Evolutionary conservation across 1,140 invertebrate genomes (phyloP).

Genomic region (Schlechtendalia chinensis): DNA sequence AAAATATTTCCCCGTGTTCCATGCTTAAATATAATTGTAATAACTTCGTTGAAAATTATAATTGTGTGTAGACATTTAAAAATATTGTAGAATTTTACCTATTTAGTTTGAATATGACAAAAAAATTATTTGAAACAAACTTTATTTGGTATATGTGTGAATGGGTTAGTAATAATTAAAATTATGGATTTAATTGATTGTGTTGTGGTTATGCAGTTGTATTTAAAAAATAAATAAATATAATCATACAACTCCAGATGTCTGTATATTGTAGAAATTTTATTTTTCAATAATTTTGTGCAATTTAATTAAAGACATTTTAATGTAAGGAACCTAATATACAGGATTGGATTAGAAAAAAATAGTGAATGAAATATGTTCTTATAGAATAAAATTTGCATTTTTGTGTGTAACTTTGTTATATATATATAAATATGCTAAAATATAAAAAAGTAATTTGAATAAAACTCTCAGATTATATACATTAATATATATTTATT

Average conservation of each 20-base stretch:
- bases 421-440: no score
- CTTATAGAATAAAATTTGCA: not conserved
- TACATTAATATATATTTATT: not conserved
- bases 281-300: not conserved
- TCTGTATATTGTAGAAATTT: not conserved
- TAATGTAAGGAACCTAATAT: not conserved
- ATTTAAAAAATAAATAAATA: not conserved
- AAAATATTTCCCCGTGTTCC: no score
- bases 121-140: not conserved
- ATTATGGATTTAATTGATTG: not conserved
- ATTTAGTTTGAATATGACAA: no score
- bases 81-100: no score
- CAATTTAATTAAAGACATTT: not conserved
- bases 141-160: not conserved
- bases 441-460: not conserved
- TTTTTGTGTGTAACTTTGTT: no score
- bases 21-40: no score
- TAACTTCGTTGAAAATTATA: no score
- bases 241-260: not conserved
- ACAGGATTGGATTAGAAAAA: not conserved
- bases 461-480: constrained; percentile 3
- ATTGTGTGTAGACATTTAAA: not conserved
- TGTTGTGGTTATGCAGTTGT: not conserved
- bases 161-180: not conserved
- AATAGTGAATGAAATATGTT: not conserved